These are phyloP conservation scores for Alaudala cheleensis DNA, from an alignment of 2,113 vertebrate species.

Conservation along the genomic window DNA sequence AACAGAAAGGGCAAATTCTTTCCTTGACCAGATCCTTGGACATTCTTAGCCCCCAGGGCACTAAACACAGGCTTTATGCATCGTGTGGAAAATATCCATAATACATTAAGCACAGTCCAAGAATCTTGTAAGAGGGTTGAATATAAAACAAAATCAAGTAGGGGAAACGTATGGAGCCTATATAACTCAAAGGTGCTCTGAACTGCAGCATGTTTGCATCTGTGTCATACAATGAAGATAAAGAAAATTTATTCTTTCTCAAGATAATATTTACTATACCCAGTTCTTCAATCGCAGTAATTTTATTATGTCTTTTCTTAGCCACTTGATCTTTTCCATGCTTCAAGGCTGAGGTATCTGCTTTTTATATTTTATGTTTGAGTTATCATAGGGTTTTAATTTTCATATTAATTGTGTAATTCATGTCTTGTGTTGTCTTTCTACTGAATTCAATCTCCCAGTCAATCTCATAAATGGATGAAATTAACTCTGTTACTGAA, in stretches of 20 bases:
- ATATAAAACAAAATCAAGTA: neutral
- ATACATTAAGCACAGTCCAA: neutral
- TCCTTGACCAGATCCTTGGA: neutral
- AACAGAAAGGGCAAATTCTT: neutral
- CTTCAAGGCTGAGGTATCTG: neutral
- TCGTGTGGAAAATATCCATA: neutral
- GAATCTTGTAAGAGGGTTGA: neutral
- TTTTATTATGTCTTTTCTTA: constrained; percentile 7
- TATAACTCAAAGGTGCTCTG: neutral
- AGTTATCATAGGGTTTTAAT: constrained; percentile 3
- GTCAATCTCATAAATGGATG: neutral
- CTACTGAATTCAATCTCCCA: neutral
- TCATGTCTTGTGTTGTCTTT: neutral
- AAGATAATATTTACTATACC: neutral
- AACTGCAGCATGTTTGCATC: neutral
- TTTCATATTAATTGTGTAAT: neutral
- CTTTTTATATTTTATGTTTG: neutral
- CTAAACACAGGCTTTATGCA: neutral
- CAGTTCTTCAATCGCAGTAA: neutral
- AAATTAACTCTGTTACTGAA: neutral
- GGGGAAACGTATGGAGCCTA: neutral
- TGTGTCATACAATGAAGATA: neutral
- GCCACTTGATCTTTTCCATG: neutral
- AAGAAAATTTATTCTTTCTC: neutral
- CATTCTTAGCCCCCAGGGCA: neutral